These are phyloP conservation scores for Umimayanthus chanpuru DNA, from an alignment of 92 coral and sea anemone genomes.

Conservation along the genomic window DNA sequence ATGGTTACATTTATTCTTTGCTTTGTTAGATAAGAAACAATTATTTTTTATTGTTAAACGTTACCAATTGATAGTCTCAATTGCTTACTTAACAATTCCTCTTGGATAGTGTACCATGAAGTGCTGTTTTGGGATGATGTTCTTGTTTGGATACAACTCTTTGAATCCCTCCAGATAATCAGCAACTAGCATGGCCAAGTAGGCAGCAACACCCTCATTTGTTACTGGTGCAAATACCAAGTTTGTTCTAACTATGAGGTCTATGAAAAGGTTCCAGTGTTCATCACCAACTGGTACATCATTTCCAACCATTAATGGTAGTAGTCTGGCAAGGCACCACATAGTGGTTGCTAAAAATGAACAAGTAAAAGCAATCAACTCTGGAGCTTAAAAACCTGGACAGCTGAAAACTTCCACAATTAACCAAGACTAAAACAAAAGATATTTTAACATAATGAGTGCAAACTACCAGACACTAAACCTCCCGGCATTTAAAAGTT, in stretches of 20 bases:
- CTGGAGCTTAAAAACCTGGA: too few species aligned
- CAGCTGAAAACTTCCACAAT: too few species aligned
- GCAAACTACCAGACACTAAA: too few species aligned
- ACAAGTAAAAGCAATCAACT: too few species aligned
- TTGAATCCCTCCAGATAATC: slow-evolving; percentile 28
- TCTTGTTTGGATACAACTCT: slow-evolving; percentile 14
- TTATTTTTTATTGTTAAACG: too few species aligned
- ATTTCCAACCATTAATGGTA: not conserved
- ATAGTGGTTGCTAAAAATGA: too few species aligned
- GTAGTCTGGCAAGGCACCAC: not conserved
- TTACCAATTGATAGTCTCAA: not conserved
- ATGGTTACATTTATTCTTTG: too few species aligned
- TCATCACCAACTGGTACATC: not conserved
- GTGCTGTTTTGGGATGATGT: slow-evolving; percentile 35
- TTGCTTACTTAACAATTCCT: not conserved
- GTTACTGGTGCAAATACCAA: slow-evolving; percentile 34
- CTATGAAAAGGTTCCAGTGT: not conserved
- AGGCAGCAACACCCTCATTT: slow-evolving; percentile 7
- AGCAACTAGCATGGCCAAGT: not conserved
- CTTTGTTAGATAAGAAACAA: too few species aligned
- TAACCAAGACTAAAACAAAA: too few species aligned
- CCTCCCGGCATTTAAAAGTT: too few species aligned
- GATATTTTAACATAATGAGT: too few species aligned
- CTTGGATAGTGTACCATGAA: slow-evolving; percentile 46
- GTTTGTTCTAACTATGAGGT: not conserved